These are phyloP conservation scores for Plemyria rubiginata DNA, from an alignment of 2,888 invertebrate species.

Conservation along the genomic window DNA sequence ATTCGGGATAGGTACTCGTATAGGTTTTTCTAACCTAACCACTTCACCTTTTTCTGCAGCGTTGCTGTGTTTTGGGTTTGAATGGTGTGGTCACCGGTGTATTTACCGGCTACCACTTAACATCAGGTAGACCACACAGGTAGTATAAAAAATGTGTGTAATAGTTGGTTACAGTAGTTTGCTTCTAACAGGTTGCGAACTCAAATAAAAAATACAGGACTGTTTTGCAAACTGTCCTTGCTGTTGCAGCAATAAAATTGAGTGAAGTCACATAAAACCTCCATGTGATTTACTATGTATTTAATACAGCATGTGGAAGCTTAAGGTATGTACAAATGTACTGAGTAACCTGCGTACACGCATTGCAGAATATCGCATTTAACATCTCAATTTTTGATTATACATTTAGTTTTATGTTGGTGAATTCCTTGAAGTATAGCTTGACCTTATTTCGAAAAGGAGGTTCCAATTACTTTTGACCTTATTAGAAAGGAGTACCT, in stretches of 20 bases:
- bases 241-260: constrained; percentile 65
- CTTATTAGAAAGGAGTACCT: too few species aligned
- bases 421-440: neutral
- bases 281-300: constrained; percentile 81
- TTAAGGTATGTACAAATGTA: constrained; percentile 27
- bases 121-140: too few species aligned
- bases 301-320: constrained; percentile 64
- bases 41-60: too few species aligned
- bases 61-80: too few species aligned
- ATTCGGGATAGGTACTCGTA: too few species aligned
- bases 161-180: too few species aligned
- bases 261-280: constrained; percentile 75
- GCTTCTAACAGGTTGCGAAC: too few species aligned
- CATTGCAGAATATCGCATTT: constrained; percentile 37
- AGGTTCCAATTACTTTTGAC: too few species aligned
- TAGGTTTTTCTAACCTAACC: too few species aligned
- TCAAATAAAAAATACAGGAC: constrained; percentile 1
- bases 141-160: too few species aligned
- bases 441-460: neutral
- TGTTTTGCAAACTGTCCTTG: constrained; percentile 57
- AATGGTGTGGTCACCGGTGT: too few species aligned
- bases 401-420: neutral
- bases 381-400: constrained; percentile 41
- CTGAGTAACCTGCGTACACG: constrained; percentile 27
- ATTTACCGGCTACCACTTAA: too few species aligned